Percentiles rank a stretch among this genome's conserved stretches.
These are phyloP conservation scores for Nemopilema nomurai DNA, from an alignment of 30 jellyfish, hydroid and myxozoan species.

Conservation along the genomic window DNA sequence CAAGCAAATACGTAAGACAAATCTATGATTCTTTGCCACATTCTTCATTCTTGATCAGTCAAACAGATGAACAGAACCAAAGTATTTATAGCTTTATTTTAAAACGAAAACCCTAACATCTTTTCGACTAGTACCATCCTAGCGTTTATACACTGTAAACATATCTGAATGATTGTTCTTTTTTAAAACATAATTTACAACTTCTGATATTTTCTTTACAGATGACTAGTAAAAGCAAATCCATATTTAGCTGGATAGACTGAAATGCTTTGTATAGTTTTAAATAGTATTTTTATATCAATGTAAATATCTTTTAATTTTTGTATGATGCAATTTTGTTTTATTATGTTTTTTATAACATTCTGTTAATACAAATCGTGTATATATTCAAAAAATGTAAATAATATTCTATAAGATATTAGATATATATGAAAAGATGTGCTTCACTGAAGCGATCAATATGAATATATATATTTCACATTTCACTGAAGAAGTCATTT, in stretches of 20 bases:
- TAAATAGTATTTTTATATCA: neutral
- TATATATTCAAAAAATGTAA: neutral
- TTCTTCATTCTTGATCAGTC: no score
- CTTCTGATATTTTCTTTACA: slow-evolving; percentile 36
- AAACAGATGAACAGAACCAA: no score
- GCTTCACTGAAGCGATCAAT: no score
- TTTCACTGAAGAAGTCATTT: no score
- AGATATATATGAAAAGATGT: no score
- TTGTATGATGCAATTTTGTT: neutral
- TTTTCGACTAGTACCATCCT: neutral
- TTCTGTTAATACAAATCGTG: neutral
- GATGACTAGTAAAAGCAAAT: slow-evolving; percentile 73
- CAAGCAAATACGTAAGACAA: no score
- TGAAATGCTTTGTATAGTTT: neutral
- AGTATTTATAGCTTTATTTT: no score
- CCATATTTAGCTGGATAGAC: slow-evolving; percentile 79
- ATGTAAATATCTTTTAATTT: slow-evolving; percentile 6
- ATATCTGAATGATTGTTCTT: neutral
- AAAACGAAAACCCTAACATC: no score
- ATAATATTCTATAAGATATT: neutral
- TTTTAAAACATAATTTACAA: neutral
- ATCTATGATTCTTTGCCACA: no score
- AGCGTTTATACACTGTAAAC: neutral
- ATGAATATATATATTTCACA: no score
- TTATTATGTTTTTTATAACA: no score